phyloP scores from a whole-genome alignment of 2,888 invertebrate genomes.

The Mimas tiliae region DNA sequence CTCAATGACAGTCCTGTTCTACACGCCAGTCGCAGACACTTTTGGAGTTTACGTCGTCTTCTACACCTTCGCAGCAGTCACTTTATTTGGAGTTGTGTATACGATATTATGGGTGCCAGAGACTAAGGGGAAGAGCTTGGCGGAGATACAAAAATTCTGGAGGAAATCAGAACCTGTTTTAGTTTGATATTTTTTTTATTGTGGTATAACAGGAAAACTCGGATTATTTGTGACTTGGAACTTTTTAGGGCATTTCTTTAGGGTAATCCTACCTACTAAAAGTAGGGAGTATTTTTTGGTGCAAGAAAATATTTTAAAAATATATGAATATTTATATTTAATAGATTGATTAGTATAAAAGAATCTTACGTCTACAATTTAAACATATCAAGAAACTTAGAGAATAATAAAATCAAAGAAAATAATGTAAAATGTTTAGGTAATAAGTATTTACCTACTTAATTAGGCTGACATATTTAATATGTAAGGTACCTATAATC shows the following conservation, averaged over 20 bases:
- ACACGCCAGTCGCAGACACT: constrained; percentile 60
- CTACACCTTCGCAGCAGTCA: constrained; percentile 66
- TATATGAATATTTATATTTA: too few relatives aligned
- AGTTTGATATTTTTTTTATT: constrained; percentile 42
- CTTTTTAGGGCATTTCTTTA: background rate
- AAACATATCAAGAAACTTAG: too few relatives aligned
- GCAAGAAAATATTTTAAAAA: too few relatives aligned
- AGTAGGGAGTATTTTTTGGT: background rate
- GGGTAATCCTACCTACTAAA: background rate
- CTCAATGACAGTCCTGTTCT: constrained; percentile 67
- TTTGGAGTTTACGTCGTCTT: constrained; percentile 71
- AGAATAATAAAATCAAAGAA: too few relatives aligned
- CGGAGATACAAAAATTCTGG: constrained; percentile 65
- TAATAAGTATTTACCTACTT: too few relatives aligned
- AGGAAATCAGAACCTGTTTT: constrained; percentile 54
- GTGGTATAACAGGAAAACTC: background rate
- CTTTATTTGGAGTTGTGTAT: constrained; percentile 65
- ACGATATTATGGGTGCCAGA: constrained; percentile 75
- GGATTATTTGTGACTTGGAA: background rate
- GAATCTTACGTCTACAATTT: too few relatives aligned
- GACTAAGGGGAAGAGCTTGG: constrained; percentile 73
- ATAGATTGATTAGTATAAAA: too few relatives aligned
- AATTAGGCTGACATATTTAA: too few relatives aligned
- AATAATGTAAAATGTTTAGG: too few relatives aligned
- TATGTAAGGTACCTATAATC: too few relatives aligned